phyloP scores from a whole-genome alignment of 2,113 vertebrate species.

The Cynoglossus semilaevis region DNA sequence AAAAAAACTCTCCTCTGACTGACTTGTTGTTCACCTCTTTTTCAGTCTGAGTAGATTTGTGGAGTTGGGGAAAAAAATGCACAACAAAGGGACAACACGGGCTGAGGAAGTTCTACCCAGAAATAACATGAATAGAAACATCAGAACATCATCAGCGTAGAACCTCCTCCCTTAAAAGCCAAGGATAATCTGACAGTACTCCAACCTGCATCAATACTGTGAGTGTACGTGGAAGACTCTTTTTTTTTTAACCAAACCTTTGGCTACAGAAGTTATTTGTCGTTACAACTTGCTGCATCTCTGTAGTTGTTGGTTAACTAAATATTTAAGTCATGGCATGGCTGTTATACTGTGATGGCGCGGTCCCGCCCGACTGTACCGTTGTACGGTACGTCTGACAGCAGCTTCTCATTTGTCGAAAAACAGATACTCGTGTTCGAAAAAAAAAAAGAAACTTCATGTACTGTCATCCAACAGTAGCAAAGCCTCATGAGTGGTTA shows the following conservation, averaged over 20 bases:
- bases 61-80: constrained; percentile 13
- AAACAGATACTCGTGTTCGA: background rate
- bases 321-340: constrained; percentile 14
- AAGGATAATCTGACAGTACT: constrained; percentile 41
- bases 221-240: constrained; percentile 36
- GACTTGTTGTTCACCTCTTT: constrained; percentile 43
- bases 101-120: constrained; percentile 25
- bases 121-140: constrained; percentile 1
- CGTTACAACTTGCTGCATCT: constrained; percentile 28
- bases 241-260: constrained; percentile 30
- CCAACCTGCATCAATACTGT: constrained; percentile 52
- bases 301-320: constrained; percentile 26
- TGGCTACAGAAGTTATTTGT: constrained; percentile 16
- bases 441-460: constrained; percentile 11
- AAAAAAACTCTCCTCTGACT: constrained; percentile 1
- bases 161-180: constrained; percentile 31
- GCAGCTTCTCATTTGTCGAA: constrained; percentile 29
- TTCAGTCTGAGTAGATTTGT: constrained; percentile 62
- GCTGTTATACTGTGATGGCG: constrained; percentile 50
- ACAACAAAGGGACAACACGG: constrained; percentile 26
- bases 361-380: constrained; percentile 15
- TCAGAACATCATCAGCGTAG: constrained; percentile 20
- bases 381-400: constrained; percentile 32
- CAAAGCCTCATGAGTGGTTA: constrained; percentile 13
- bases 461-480: constrained; percentile 21